Base-by-base conservation (phyloP, 2,888 invertebrate species). In the Calephelis perditalis region DNA sequence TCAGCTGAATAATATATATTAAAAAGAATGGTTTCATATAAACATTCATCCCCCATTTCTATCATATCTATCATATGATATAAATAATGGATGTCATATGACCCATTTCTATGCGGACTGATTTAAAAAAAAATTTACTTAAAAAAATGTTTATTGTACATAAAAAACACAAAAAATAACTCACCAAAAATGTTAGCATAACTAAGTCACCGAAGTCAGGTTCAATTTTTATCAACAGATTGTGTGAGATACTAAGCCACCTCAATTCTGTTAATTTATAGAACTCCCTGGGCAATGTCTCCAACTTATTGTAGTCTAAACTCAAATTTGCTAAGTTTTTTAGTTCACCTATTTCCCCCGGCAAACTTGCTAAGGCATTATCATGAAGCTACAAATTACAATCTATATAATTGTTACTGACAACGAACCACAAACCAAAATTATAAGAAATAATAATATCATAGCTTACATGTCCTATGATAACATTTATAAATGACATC, bases 131-230 rank as follows among this genome's bases (percentile, higher is more conserved):
- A n/a, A n/a, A n/a, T n/a, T n/a, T n/a, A n/a, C n/a, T 37, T 37
- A 7, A 40, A 40, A 7, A 8, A 7, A 8, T 40, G 6, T 40
- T 7, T 40, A 40, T 40, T 40, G 4, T 8, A 40, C 40, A 40
- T 40, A 7, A 40, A 40, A 40, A 40, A 40, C 8, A 40, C 40
- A 40, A 35, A n/a, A 9, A 10, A 35, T 9, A 26, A 47, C 79
- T 78, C 77, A 87, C 89, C 83, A 89, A 76, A 77, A 81, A 87
- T 58, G 78, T 85, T 57, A 98, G 86, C 94, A 95, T 95, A 61
- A 95, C 92, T 65, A 98, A 86, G 82, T 96, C 95, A 60, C 95
- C 95, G 72, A 97, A 91, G 65, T 94, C 94, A 37, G 95, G 92
- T 72, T 93, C 92, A 56, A 98, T 84, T 69, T 90, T 88, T 44